A percentile compares a stretch with the other conserved stretches of the same genome.
These are phyloP conservation scores for Stichodactyla mertensii DNA, from an alignment of 64 coral and sea anemone genomes.

Conservation along the genomic window DNA sequence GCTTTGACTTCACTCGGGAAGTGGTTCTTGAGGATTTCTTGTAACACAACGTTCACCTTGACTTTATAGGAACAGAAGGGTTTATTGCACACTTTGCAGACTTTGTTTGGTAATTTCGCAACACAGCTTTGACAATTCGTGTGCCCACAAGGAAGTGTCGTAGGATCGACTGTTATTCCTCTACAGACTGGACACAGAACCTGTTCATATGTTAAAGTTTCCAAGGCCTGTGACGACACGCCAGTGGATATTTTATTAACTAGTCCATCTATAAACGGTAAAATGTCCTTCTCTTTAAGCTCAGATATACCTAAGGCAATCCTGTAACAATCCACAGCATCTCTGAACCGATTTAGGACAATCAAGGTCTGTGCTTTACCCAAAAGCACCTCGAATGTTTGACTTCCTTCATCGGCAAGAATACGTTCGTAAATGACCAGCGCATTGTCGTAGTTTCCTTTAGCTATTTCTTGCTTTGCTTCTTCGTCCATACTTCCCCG, in stretches of 20 bases:
- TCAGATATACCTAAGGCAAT: background rate
- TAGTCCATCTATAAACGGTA: background rate
- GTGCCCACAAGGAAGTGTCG: slow-evolving; percentile 42
- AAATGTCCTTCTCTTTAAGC: background rate
- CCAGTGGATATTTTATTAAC: background rate
- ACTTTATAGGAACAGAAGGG: slow-evolving; percentile 18
- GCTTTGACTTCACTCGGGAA: slow-evolving; percentile 43
- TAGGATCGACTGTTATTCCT: slow-evolving; percentile 27
- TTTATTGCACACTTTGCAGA: slow-evolving; percentile 35
- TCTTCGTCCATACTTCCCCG: background rate
- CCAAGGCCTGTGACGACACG: background rate
- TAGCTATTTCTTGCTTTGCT: background rate
- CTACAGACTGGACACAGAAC: slow-evolving; percentile 32
- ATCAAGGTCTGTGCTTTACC: slow-evolving; percentile 13
- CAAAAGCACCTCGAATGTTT: background rate
- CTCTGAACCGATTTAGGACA: background rate
- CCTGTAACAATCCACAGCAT: background rate
- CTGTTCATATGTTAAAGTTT: background rate
- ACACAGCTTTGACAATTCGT: slow-evolving; percentile 48
- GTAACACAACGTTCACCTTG: slow-evolving; percentile 59
- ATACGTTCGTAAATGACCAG: background rate
- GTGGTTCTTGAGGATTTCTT: slow-evolving; percentile 61
- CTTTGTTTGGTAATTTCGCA: slow-evolving; percentile 36
- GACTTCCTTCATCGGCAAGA: background rate
- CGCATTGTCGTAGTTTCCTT: background rate